These are phyloP conservation scores for Scomber scombrus DNA, from an alignment of 2,113 vertebrate genomes.

Conservation along the genomic window DNA sequence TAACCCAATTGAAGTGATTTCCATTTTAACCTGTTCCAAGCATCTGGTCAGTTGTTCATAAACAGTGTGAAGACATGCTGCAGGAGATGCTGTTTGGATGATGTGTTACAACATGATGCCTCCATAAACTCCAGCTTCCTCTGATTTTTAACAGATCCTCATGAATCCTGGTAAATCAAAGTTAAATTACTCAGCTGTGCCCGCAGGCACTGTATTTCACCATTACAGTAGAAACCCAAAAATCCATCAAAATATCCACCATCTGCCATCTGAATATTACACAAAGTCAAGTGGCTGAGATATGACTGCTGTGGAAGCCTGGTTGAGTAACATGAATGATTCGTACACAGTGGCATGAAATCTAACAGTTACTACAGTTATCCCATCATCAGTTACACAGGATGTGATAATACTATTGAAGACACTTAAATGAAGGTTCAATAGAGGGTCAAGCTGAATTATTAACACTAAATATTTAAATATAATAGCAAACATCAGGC, in stretches of 20 bases:
- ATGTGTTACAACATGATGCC: neutral
- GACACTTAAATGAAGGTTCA: neutral
- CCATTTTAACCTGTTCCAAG: neutral
- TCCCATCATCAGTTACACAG: neutral
- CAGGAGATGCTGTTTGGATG: neutral
- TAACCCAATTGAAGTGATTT: neutral
- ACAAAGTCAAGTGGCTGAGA: conserved; percentile 2
- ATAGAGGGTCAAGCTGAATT: neutral
- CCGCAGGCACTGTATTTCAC: neutral
- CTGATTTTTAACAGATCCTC: neutral
- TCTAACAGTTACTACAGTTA: neutral
- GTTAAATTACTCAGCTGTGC: neutral
- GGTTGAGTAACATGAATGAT: too few species aligned
- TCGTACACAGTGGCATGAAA: too few species aligned
- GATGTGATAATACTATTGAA: too few species aligned
- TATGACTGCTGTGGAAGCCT: neutral
- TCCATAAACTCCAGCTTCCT: neutral
- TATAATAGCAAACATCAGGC: too few species aligned
- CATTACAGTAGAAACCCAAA: too few species aligned
- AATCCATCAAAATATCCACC: neutral
- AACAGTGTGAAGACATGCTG: neutral
- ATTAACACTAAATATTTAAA: neutral
- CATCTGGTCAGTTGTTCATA: neutral
- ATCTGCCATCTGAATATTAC: neutral
- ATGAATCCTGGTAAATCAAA: neutral